Evolutionary conservation across 1,140 invertebrate species (phyloP).

Genomic region (Andrena cerasifolii): DNA sequence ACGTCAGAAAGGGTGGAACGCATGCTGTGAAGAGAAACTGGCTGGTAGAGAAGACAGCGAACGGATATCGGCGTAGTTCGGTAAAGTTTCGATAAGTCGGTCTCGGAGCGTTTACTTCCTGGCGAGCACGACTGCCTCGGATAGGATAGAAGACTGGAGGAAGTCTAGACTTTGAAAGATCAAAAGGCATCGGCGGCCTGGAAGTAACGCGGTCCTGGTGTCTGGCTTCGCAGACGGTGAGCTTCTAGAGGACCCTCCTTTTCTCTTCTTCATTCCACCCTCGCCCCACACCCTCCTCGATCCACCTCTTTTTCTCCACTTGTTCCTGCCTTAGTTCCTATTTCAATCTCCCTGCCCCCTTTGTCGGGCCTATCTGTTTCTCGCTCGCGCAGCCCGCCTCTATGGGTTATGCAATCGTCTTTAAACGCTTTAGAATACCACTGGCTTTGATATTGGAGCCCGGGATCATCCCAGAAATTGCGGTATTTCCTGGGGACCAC

Average conservation of each 20-base stretch:
- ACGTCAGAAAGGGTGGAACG: neutral
- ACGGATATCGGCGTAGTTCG: conserved; percentile 65
- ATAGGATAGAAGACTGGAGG: conserved; percentile 63
- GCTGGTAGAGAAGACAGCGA: conserved; percentile 10
- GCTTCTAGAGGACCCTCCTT: conserved; percentile 53
- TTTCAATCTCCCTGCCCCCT: conserved; percentile 37
- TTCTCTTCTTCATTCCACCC: conserved; percentile 24
- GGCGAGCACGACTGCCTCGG: conserved; percentile 59
- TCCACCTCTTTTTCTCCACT: conserved; percentile 32
- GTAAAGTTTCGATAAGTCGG: conserved; percentile 76
- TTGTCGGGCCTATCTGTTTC: conserved; percentile 25
- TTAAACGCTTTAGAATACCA: conserved; percentile 25
- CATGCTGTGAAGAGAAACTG: neutral
- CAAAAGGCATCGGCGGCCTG: conserved; percentile 74
- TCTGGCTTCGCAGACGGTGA: conserved; percentile 60
- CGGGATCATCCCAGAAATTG: neutral
- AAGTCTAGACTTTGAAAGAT: conserved; percentile 75
- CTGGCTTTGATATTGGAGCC: conserved; percentile 33
- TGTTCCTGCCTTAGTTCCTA: conserved; percentile 41
- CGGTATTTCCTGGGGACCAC: neutral
- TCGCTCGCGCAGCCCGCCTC: neutral
- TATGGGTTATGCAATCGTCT: conserved; percentile 46
- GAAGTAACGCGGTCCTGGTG: conserved; percentile 72
- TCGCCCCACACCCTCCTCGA: neutral
- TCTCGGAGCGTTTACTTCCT: conserved; percentile 70